phyloP scores from a whole-genome alignment of 2,888 invertebrate genomes.

The Aromia moschata region DNA sequence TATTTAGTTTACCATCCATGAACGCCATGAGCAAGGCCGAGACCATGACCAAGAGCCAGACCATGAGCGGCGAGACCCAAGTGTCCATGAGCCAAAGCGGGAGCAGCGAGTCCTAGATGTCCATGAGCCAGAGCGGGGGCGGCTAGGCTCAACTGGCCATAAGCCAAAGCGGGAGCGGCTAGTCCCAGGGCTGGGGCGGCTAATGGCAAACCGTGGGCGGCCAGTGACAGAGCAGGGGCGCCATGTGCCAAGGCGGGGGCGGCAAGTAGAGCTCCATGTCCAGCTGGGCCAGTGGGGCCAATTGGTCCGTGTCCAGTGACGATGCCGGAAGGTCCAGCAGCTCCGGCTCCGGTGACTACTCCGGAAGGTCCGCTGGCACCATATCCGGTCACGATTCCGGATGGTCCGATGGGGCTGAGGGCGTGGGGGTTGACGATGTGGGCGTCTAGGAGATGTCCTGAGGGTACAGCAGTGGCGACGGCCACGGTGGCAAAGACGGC shows the following conservation, averaged over 20 bases:
- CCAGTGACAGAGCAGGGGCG: not conserved
- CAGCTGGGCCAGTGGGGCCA: conserved; percentile 5
- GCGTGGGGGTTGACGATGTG: conserved; percentile 21
- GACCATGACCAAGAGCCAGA: not conserved
- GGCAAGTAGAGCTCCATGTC: conserved; percentile 4
- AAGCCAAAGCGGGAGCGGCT: not conserved
- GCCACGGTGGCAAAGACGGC: conserved; percentile 12
- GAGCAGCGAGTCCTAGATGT: not conserved
- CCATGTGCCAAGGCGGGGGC: too few relatives aligned
- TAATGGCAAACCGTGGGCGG: not conserved
- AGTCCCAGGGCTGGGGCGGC: not conserved
- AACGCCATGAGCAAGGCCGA: not conserved
- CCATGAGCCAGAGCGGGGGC: not conserved
- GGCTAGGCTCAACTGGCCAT: not conserved
- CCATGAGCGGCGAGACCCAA: not conserved
- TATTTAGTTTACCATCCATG: not conserved
- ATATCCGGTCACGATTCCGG: conserved; percentile 26
- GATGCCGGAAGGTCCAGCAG: conserved; percentile 18
- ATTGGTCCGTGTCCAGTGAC: conserved; percentile 1
- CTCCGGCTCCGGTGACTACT: conserved; percentile 9
- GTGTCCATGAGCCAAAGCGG: not conserved
- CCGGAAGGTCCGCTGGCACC: conserved; percentile 26
- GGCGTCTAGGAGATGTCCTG: conserved; percentile 3
- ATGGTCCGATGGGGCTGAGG: conserved; percentile 22
- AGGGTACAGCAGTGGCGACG: conserved; percentile 6